Evolutionary conservation across 1,140 invertebrate species (phyloP).

Genomic region (Antheraea pernyi): DNA sequence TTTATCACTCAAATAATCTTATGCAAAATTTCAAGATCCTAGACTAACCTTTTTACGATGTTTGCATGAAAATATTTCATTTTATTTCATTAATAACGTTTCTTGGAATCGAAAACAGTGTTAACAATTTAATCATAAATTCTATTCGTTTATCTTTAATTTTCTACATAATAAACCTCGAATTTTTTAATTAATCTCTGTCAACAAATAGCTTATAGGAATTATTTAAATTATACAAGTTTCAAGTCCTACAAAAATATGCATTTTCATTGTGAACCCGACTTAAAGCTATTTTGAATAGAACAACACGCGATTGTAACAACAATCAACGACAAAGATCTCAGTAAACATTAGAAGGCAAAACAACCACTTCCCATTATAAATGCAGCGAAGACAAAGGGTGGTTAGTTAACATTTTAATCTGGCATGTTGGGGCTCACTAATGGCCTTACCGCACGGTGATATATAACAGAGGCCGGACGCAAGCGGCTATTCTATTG

Average conservation of each 20-base stretch:
- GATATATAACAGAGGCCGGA: constrained; percentile 40
- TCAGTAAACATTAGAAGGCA: constrained; percentile 31
- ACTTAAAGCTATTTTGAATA: constrained; percentile 23
- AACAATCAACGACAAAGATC: constrained; percentile 29
- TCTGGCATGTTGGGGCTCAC: constrained; percentile 41
- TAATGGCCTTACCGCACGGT: constrained; percentile 42
- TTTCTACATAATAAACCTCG: neutral
- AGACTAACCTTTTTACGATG: too few species aligned
- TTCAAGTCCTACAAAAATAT: neutral
- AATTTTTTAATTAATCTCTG: neutral
- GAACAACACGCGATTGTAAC: constrained; percentile 25
- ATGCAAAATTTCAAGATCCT: too few species aligned
- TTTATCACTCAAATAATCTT: too few species aligned
- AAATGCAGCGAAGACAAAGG: constrained; percentile 46
- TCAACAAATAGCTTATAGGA: neutral
- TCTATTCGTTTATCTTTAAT: neutral
- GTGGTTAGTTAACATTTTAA: constrained; percentile 59
- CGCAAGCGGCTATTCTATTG: constrained; percentile 43
- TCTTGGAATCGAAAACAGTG: too few species aligned
- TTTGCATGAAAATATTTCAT: too few species aligned
- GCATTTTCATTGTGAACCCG: constrained; percentile 12
- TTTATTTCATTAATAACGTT: too few species aligned
- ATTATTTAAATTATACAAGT: neutral
- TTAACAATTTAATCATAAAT: too few species aligned
- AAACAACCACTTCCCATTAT: constrained; percentile 35